Evolutionary conservation across 2,888 invertebrate species (phyloP).

Genomic region (Nyleta sp.): DNA sequence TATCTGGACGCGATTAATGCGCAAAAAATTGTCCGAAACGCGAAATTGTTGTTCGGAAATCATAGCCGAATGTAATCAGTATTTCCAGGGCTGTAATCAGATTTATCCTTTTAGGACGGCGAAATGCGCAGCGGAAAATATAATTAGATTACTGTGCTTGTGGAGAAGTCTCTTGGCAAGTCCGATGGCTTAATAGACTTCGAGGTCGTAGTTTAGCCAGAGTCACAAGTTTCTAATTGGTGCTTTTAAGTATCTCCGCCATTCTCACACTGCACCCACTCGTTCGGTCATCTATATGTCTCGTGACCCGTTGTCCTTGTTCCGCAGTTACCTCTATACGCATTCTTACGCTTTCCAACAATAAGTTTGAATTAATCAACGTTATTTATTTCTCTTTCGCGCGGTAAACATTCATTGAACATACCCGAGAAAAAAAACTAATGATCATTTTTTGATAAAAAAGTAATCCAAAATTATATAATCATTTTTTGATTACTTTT

Average conservation of each 20-base stretch:
- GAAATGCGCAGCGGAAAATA: conserved; percentile 59
- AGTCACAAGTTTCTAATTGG: conserved; percentile 76
- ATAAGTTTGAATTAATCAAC: too few species aligned
- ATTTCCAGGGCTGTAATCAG: conserved; percentile 25
- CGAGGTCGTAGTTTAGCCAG: conserved; percentile 50
- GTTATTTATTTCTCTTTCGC: too few species aligned
- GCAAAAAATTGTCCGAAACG: too few species aligned
- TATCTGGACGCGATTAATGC: too few species aligned
- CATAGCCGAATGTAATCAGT: conserved; percentile 19
- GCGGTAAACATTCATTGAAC: too few species aligned
- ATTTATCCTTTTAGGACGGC: conserved; percentile 43
- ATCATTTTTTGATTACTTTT: too few species aligned
- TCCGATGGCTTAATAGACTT: conserved; percentile 64
- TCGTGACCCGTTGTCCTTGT: conserved; percentile 26
- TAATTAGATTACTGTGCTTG: conserved; percentile 60
- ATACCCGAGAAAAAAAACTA: too few species aligned
- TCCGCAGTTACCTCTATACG: conserved; percentile 20
- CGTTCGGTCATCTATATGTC: conserved; percentile 31
- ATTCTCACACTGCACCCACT: conserved; percentile 30
- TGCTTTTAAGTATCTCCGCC: conserved; percentile 72
- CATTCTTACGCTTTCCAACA: conserved; percentile 13
- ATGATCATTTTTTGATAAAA: too few species aligned
- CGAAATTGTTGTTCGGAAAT: conserved; percentile 19
- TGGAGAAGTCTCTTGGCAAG: conserved; percentile 59
- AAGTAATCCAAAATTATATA: too few species aligned